Percentiles rank a stretch among this genome's conserved stretches.
These are phyloP conservation scores for Mellilla xanthometata DNA, from an alignment of 2,888 invertebrate genomes.

Conservation along the genomic window DNA sequence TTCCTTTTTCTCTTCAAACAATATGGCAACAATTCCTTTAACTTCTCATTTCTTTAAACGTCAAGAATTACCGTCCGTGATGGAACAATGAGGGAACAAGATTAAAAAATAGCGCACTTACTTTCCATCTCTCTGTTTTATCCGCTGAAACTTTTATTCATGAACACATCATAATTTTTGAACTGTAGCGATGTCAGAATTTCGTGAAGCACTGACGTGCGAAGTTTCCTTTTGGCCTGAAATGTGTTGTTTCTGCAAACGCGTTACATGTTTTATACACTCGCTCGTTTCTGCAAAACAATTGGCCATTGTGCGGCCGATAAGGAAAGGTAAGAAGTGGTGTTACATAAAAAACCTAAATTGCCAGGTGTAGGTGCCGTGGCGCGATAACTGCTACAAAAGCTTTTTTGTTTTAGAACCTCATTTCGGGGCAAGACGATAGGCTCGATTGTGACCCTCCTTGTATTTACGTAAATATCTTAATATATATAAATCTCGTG, in stretches of 20 bases:
- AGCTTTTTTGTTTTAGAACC: slow-evolving; percentile 3
- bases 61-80: slow-evolving; percentile 2
- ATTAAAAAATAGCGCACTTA: slow-evolving; percentile 26
- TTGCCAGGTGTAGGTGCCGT: slow-evolving; percentile 13
- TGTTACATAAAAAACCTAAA: slow-evolving; percentile 16
- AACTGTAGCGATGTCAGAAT: slow-evolving; percentile 5
- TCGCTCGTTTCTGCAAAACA: slow-evolving; percentile 50
- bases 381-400: slow-evolving; percentile 3
- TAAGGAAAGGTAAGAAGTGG: slow-evolving; percentile 43
- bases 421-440: slow-evolving; percentile 4
- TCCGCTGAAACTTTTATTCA: slow-evolving; percentile 4
- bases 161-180: slow-evolving; percentile 11
- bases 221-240: slow-evolving; percentile 37
- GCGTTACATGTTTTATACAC: slow-evolving; percentile 64
- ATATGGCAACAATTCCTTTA: slow-evolving; percentile 13
- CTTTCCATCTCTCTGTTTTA: slow-evolving; percentile 32
- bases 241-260: slow-evolving; percentile 43
- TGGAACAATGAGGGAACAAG: slow-evolving; percentile 2
- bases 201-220: slow-evolving; percentile 34
- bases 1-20: slow-evolving; percentile 13
- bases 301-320: slow-evolving; percentile 68
- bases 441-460: background rate
- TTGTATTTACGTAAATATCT: no score
- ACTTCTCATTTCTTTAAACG: slow-evolving; percentile 12
- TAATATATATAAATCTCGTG: no score